Percentiles rank a stretch among this genome's conserved stretches.
These are phyloP conservation scores for Sebastes wilsoni DNA, from an alignment of 2,797 vertebrate genomes.

Conservation along the genomic window DNA sequence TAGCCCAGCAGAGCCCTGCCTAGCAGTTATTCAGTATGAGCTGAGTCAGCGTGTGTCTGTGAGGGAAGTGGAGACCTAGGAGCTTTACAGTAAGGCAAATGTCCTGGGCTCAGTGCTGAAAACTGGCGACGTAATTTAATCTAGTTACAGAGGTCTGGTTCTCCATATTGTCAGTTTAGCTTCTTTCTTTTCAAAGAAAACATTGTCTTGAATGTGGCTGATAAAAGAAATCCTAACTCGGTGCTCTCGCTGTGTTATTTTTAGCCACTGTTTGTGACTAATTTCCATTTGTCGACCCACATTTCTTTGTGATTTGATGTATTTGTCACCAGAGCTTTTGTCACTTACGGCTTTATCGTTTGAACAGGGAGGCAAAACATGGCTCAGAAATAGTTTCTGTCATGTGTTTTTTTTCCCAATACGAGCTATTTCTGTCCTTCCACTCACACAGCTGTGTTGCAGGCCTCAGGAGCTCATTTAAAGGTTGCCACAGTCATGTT, in stretches of 20 bases:
- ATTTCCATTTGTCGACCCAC: not conserved
- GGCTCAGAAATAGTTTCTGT: conserved; percentile 42
- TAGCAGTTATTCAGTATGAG: conserved; percentile 18
- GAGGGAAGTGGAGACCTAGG: conserved; percentile 7
- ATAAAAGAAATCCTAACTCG: not conserved
- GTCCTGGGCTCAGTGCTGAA: not conserved
- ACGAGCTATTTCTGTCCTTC: conserved; percentile 57
- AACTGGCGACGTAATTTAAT: not conserved
- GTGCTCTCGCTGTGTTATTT: not conserved
- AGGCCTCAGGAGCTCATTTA: conserved; percentile 33
- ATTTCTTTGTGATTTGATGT: not conserved
- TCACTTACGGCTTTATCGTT: conserved; percentile 6
- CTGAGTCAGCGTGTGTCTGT: conserved; percentile 42
- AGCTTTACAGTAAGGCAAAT: conserved; percentile 25
- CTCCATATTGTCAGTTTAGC: not conserved
- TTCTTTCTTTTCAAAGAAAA: not conserved
- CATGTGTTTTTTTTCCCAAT: conserved; percentile 16
- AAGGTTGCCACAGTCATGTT: conserved; percentile 19
- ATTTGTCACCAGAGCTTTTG: conserved; percentile 23
- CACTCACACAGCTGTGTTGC: conserved; percentile 18
- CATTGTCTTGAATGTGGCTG: not conserved
- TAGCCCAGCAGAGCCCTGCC: conserved; percentile 20
- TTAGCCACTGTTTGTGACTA: not conserved
- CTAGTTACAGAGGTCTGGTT: not conserved
- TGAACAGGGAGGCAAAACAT: conserved; percentile 20